Evolutionary conservation across 1,140 invertebrate genomes (phyloP).

Genomic region (Pteromalus puparum): DNA sequence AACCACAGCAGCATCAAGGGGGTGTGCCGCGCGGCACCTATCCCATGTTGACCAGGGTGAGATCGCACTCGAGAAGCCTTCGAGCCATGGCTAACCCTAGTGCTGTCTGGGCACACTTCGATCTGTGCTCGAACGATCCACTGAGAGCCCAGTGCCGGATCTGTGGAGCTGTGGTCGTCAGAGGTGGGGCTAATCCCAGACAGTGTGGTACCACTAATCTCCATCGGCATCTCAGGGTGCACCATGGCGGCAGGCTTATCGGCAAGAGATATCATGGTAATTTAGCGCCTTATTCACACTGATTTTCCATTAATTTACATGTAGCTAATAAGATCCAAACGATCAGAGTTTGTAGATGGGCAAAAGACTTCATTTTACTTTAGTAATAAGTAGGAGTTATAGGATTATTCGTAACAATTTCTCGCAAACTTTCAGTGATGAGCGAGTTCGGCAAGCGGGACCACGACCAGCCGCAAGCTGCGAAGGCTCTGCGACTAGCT

Average conservation of each 20-base stretch:
- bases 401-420: background rate
- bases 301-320: too few relatives aligned
- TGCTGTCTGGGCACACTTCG: conserved; percentile 74
- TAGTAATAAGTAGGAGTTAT: too few relatives aligned
- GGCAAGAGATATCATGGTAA: conserved; percentile 74
- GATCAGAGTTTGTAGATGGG: background rate
- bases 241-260: conserved; percentile 73
- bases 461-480: conserved; percentile 51
- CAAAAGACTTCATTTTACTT: conserved; percentile 36
- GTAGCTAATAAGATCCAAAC: background rate
- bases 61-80: conserved; percentile 70
- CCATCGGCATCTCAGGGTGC: conserved; percentile 71
- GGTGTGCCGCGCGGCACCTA: conserved; percentile 16
- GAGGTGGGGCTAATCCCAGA: conserved; percentile 72
- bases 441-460: conserved; percentile 36
- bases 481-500: conserved; percentile 67
- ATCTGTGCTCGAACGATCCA: conserved; percentile 71
- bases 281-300: background rate
- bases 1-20: background rate
- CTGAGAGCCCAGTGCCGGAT: conserved; percentile 72
- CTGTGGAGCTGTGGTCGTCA: conserved; percentile 72
- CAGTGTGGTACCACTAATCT: conserved; percentile 74
- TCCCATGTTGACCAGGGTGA: conserved; percentile 61
- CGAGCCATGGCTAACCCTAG: conserved; percentile 73
- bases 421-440: conserved; percentile 31